Evolutionary conservation across 2,888 invertebrate genomes (phyloP).

Genomic region (Cylindroiulus punctatus): DNA sequence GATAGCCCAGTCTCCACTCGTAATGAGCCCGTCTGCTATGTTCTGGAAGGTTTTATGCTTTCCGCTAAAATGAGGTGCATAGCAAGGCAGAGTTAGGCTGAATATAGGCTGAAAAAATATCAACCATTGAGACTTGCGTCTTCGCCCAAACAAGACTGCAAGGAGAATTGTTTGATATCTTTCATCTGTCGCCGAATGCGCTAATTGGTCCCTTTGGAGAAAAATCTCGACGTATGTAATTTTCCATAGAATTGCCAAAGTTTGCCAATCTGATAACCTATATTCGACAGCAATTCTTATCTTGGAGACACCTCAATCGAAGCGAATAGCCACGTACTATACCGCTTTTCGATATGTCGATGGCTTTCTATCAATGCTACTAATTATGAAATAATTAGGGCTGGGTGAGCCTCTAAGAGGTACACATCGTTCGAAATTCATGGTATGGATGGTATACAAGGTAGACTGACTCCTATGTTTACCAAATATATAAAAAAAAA

Average conservation of each 20-base stretch:
- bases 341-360: too few relatives aligned
- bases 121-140: not conserved
- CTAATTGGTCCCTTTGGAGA: constrained; percentile 22
- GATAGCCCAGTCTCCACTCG: not conserved
- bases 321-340: too few relatives aligned
- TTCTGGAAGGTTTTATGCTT: not conserved
- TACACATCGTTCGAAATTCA: too few relatives aligned
- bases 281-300: not conserved
- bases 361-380: too few relatives aligned
- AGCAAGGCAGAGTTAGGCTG: not conserved
- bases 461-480: too few relatives aligned
- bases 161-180: constrained; percentile 1
- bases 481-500: too few relatives aligned
- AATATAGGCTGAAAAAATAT: not conserved
- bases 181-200: constrained; percentile 38
- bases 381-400: too few relatives aligned
- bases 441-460: too few relatives aligned
- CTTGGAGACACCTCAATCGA: not conserved
- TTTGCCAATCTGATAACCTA: constrained; percentile 36
- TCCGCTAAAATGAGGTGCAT: constrained; percentile 14
- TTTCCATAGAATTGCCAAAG: not conserved
- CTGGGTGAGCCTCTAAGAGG: too few relatives aligned
- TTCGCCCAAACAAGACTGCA: not conserved
- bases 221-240: constrained; percentile 15
- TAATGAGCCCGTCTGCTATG: constrained; percentile 40